Evolutionary conservation across 2,797 vertebrate species (phyloP).

Genomic region (Thamnophis elegans): DNA sequence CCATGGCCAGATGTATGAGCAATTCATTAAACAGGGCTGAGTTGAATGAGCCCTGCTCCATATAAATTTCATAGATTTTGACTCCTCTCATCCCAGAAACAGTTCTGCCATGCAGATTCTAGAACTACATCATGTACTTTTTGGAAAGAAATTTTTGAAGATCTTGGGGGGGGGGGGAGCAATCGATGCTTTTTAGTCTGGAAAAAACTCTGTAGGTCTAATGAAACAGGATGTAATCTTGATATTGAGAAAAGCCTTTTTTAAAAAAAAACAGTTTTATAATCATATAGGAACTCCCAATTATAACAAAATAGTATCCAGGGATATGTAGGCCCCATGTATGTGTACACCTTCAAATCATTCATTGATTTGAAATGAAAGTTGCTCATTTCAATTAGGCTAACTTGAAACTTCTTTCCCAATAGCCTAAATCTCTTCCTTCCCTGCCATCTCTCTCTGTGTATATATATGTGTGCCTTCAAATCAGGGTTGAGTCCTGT

Average conservation of each 20-base stretch:
- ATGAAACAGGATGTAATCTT: background rate
- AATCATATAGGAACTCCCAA: background rate
- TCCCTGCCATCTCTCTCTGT: accelerated
- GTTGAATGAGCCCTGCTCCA: background rate
- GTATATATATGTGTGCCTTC: background rate
- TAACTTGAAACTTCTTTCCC: background rate
- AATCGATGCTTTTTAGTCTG: background rate
- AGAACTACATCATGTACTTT: background rate
- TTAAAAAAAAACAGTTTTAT: too few relatives aligned
- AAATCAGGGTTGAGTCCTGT: background rate
- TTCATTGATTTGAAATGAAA: background rate
- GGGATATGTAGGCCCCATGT: background rate
- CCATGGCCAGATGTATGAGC: background rate
- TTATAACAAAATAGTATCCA: background rate
- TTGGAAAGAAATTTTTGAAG: background rate
- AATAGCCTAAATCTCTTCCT: background rate
- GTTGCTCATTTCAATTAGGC: background rate
- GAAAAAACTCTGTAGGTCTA: background rate
- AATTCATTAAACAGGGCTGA: background rate
- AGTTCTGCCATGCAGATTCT: background rate
- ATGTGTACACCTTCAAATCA: background rate
- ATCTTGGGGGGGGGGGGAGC: background rate
- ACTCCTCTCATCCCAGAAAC: background rate
- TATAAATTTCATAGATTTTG: background rate
- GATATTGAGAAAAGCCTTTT: background rate